A percentile compares a stretch with the other conserved stretches of the same genome.
phyloP scores from a whole-genome alignment of 2,888 invertebrate species.

The Eupithecia pulchellata region DNA sequence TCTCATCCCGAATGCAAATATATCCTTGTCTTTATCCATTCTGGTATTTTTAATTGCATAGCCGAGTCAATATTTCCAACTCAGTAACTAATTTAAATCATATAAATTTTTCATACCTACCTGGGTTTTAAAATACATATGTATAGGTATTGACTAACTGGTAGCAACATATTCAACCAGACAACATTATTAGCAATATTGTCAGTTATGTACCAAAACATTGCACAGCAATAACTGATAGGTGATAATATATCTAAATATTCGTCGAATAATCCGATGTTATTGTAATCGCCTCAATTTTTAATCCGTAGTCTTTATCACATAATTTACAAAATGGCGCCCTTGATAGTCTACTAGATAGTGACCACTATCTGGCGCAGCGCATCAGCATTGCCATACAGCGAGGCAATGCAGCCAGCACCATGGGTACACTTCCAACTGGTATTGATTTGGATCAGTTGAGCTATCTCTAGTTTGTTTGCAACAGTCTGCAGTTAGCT shows the following conservation, averaged over 20 bases:
- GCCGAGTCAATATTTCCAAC: background rate
- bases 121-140: no score
- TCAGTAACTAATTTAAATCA: background rate
- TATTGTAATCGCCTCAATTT: background rate
- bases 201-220: constrained; percentile 5
- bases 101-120: background rate
- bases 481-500: no score
- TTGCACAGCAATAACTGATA: constrained; percentile 8
- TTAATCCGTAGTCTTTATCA: constrained; percentile 2
- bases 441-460: no score
- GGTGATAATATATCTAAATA: constrained; percentile 3
- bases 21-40: constrained; percentile 35
- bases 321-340: constrained; percentile 11
- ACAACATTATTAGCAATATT: background rate
- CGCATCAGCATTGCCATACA: no score
- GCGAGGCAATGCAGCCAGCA: no score
- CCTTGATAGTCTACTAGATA: background rate
- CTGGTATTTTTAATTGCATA: background rate
- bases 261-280: constrained; percentile 12
- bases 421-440: no score
- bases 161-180: background rate
- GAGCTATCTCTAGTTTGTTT: no score
- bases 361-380: no score
- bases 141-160: no score
- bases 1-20: constrained; percentile 81